A percentile compares a stretch with the other conserved stretches of the same genome.
These are phyloP conservation scores for Selenia dentaria DNA, from an alignment of 2,888 invertebrate species.

Conservation along the genomic window DNA sequence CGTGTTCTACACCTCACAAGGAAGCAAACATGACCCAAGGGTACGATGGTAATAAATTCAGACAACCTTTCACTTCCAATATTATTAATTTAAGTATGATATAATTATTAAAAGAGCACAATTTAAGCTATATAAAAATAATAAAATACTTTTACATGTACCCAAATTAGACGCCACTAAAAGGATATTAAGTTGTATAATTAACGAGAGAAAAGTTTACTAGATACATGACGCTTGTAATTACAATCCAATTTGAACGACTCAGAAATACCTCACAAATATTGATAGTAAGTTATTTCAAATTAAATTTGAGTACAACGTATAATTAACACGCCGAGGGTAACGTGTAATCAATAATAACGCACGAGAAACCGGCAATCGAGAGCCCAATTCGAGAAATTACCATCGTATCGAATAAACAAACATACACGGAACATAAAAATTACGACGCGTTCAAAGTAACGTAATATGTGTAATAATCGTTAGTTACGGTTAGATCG, in stretches of 20 bases:
- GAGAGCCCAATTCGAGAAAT: slow-evolving; percentile 62
- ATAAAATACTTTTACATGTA: no score
- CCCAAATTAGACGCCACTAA: no score
- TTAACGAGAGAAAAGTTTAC: slow-evolving; percentile 9
- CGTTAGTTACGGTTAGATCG: slow-evolving; percentile 71
- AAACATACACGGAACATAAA: slow-evolving; percentile 65
- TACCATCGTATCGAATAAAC: slow-evolving; percentile 69
- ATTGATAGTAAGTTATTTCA: slow-evolving; percentile 49
- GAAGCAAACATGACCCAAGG: slow-evolving; percentile 67
- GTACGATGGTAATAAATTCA: slow-evolving; percentile 73
- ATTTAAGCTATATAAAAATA: no score
- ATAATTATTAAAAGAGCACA: no score
- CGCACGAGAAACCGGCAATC: slow-evolving; percentile 60
- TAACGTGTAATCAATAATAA: slow-evolving; percentile 78
- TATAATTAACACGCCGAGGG: slow-evolving; percentile 70
- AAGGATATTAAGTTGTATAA: no score
- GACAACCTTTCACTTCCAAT: slow-evolving; percentile 59
- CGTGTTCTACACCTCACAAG: slow-evolving; percentile 65
- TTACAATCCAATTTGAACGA: slow-evolving; percentile 40
- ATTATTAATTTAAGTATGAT: slow-evolving; percentile 36
- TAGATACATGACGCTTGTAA: slow-evolving; percentile 37
- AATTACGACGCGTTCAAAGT: slow-evolving; percentile 70
- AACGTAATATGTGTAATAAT: slow-evolving; percentile 80
- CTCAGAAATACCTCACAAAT: slow-evolving; percentile 37
- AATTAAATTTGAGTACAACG: slow-evolving; percentile 69